These are phyloP conservation scores for Drosophila seclusa DNA, from an alignment of 2,888 invertebrate genomes.

Conservation along the genomic window DNA sequence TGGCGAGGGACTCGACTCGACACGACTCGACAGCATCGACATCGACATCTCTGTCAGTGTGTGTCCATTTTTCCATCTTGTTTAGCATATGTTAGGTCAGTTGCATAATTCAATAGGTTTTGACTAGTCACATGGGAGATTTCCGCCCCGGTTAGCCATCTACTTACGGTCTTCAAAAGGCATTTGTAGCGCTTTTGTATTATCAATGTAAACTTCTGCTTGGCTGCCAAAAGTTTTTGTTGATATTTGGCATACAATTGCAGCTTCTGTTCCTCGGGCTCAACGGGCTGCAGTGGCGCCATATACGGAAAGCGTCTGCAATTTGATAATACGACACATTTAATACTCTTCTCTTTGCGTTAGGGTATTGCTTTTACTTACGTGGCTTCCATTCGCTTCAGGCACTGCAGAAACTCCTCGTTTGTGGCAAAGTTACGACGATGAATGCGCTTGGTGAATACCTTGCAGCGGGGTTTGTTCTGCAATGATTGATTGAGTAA, in stretches of 20 bases:
- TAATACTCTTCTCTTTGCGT: no score
- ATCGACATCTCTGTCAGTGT: conserved; percentile 30
- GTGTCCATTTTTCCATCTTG: conserved; percentile 6
- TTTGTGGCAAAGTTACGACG: conserved; percentile 71
- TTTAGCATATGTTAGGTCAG: conserved; percentile 61
- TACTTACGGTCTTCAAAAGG: conserved; percentile 82
- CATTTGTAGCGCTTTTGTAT: conserved; percentile 82
- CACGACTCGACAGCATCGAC: conserved; percentile 19
- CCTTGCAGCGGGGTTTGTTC: conserved; percentile 32
- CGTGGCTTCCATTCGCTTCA: conserved; percentile 79
- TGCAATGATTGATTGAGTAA: neutral
- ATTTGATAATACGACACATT: no score
- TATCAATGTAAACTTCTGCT: conserved; percentile 73
- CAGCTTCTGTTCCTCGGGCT: conserved; percentile 83
- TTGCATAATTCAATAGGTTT: conserved; percentile 60
- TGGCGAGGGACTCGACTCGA: conserved; percentile 40
- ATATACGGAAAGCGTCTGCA: conserved; percentile 81
- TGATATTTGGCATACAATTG: conserved; percentile 69
- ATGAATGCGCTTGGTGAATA: conserved; percentile 37
- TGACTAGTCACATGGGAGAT: conserved; percentile 5
- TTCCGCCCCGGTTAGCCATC: neutral
- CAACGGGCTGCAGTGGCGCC: conserved; percentile 81
- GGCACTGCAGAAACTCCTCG: conserved; percentile 74
- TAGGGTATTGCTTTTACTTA: conserved; percentile 45
- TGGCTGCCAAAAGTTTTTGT: conserved; percentile 49